These are phyloP conservation scores for Oreotrochilus melanogaster DNA, from an alignment of 2,113 vertebrate genomes.

Conservation along the genomic window DNA sequence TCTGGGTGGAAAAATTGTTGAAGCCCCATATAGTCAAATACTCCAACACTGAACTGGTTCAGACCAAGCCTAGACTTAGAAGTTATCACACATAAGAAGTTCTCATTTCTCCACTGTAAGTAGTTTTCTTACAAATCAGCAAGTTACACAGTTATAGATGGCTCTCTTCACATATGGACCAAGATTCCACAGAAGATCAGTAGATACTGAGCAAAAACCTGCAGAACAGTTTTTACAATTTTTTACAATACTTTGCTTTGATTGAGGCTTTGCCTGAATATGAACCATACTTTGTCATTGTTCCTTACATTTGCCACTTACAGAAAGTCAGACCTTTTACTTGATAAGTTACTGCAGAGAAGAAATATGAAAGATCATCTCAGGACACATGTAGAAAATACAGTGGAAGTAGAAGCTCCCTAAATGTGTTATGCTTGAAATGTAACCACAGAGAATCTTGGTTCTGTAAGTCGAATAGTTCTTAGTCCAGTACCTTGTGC, in stretches of 20 bases:
- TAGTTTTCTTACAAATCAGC: not conserved
- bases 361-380: not conserved
- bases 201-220: not conserved
- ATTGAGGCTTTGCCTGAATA: not conserved
- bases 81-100: not conserved
- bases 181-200: not conserved
- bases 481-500: not conserved
- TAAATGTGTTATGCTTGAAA: not conserved
- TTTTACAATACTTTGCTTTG: not conserved
- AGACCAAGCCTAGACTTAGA: not conserved
- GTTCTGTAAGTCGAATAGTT: not conserved
- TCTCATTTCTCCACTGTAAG: not conserved
- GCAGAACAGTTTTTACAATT: not conserved
- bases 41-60: not conserved
- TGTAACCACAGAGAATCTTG: not conserved
- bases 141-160: not conserved
- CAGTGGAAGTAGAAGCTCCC: not conserved
- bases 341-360: too few species aligned
- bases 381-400: not conserved
- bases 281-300: not conserved
- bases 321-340: not conserved
- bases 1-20: not conserved
- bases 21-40: not conserved
- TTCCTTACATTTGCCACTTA: not conserved
- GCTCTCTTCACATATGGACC: not conserved